Evolutionary conservation across 2,888 invertebrate species (phyloP).

Genomic region (Phaedon cochleariae): DNA sequence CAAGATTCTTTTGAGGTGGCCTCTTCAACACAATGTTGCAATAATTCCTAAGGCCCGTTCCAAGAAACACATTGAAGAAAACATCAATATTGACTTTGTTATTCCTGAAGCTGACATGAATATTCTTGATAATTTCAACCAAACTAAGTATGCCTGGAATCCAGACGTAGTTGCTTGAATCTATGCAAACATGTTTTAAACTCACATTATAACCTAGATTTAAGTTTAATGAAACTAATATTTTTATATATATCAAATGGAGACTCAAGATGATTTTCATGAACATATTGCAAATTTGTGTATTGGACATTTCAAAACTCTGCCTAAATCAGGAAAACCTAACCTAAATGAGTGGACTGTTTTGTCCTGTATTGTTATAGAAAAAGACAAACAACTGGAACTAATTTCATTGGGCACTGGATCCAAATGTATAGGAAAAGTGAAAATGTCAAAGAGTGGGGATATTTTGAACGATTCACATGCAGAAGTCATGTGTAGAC

Average conservation of each 20-base stretch:
- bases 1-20: constrained; percentile 76
- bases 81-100: constrained; percentile 68
- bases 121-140: constrained; percentile 50
- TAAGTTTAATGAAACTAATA: constrained; percentile 16
- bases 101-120: constrained; percentile 67
- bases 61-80: constrained; percentile 67
- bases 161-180: constrained; percentile 64
- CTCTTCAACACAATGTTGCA: constrained; percentile 75
- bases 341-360: constrained; percentile 82
- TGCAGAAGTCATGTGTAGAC: constrained; percentile 87
- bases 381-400: constrained; percentile 60
- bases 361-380: constrained; percentile 75
- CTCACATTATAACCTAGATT: constrained; percentile 18
- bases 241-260: constrained; percentile 24
- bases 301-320: constrained; percentile 66
- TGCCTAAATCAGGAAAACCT: constrained; percentile 86
- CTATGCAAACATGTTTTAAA: neutral
- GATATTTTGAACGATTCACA: constrained; percentile 88
- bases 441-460: constrained; percentile 72
- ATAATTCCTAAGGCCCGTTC: constrained; percentile 74
- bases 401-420: constrained; percentile 90
- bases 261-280: constrained; percentile 41
- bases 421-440: constrained; percentile 87
- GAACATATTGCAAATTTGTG: constrained; percentile 67
- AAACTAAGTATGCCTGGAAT: constrained; percentile 68